These are phyloP conservation scores for Echinometra lucunter DNA, from an alignment of 53 echinoderm and acorn worm species.

Conservation along the genomic window DNA sequence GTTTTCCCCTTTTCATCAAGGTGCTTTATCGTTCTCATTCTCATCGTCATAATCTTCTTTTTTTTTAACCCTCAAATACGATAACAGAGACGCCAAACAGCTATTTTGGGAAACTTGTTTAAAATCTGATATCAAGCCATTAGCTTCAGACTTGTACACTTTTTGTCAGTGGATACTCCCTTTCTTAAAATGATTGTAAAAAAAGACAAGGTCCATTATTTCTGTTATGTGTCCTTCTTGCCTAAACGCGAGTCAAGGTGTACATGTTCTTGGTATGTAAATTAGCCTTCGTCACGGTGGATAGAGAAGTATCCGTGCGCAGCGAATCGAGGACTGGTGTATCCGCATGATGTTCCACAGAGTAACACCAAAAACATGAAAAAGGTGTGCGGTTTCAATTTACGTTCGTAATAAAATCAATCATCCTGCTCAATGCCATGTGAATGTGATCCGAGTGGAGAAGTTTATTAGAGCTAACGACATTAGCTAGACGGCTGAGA, in stretches of 20 bases:
- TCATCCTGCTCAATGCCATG: background rate
- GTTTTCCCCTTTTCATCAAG: no score
- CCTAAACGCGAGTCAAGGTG: background rate
- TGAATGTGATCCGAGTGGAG: background rate
- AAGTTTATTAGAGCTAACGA: background rate
- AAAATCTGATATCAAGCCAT: no score
- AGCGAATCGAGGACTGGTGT: background rate
- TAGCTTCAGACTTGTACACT: no score
- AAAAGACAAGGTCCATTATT: no score
- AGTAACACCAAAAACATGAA: background rate
- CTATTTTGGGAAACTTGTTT: no score
- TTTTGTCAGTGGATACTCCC: no score
- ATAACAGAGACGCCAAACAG: no score
- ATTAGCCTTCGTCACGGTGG: background rate
- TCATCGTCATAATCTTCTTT: no score
- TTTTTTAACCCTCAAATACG: no score
- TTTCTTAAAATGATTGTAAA: no score
- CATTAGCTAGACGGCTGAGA: background rate
- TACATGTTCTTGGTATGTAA: background rate
- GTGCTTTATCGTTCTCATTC: no score
- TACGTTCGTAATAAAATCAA: slow-evolving; percentile 11
- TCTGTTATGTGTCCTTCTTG: background rate
- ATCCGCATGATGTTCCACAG: background rate
- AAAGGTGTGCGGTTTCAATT: slow-evolving; percentile 3
- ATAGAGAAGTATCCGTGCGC: background rate